Conservation (phyloP, 2,113 vertebrate genomes). For the Zosterops lateralis region DNA sequence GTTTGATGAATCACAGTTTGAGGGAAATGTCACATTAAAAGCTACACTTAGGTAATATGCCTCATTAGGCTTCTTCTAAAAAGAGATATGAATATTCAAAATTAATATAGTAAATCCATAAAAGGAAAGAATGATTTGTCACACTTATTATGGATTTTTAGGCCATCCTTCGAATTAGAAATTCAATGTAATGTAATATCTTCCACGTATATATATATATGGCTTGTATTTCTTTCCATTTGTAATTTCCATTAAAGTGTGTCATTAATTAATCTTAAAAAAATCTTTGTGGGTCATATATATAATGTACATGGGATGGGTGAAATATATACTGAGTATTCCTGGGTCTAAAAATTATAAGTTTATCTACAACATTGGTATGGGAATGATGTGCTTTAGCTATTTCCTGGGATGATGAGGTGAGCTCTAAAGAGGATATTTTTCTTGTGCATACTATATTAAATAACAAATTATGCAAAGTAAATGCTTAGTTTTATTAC, state of each 20-base stretch:
- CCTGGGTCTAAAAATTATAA: neutral
- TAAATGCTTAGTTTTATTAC: neutral
- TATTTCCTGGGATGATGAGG: neutral
- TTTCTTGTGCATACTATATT: neutral
- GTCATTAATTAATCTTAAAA: neutral
- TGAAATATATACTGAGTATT: neutral
- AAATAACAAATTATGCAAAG: neutral
- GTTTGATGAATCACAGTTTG: neutral
- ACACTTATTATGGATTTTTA: neutral
- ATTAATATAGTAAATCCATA: neutral
- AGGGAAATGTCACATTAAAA: conserved; percentile 11
- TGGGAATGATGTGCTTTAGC: neutral
- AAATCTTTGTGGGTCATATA: neutral
- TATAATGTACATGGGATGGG: neutral
- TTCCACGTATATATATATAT: neutral
- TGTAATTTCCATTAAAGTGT: neutral
- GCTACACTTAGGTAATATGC: neutral
- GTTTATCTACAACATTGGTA: neutral
- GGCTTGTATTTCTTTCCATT: neutral
- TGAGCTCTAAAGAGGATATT: neutral
- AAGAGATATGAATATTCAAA: neutral
- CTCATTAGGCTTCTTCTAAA: conserved; percentile 4
- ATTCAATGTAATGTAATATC: neutral
- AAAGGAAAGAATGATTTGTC: neutral
- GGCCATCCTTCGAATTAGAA: neutral